Conservation (phyloP, 2,797 vertebrate species). For the Lepilemur septentrionalis region DNA sequence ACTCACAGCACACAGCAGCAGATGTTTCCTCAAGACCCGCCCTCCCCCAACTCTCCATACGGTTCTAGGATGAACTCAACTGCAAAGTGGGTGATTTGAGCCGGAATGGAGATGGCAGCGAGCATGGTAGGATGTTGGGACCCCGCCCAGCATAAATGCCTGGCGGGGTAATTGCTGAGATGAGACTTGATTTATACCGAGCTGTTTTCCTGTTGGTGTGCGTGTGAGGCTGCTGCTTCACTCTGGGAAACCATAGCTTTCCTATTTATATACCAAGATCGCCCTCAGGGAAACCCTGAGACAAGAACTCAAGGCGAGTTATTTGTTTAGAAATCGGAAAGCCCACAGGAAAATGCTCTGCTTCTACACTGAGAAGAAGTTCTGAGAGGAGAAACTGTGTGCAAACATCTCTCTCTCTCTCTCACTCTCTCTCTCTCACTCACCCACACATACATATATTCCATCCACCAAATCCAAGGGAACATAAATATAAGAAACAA, state of each 20-base stretch:
- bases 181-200: conserved; percentile 76
- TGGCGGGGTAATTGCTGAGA: conserved; percentile 76
- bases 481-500: conserved; percentile 36
- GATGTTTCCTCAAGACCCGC: not conserved
- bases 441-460: not conserved
- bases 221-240: not conserved
- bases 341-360: not conserved
- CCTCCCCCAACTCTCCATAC: not conserved
- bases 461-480: not conserved
- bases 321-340: conserved; percentile 28
- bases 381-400: not conserved
- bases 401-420: not conserved
- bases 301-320: not conserved
- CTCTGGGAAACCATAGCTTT: not conserved
- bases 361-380: not conserved
- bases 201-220: conserved; percentile 42
- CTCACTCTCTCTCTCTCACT: not conserved
- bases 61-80: conserved; percentile 74
- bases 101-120: conserved; percentile 79
- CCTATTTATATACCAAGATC: not conserved
- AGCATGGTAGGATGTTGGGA: conserved; percentile 75
- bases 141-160: conserved; percentile 80
- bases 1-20: not conserved
- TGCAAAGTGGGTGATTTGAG: conserved; percentile 79
- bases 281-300: not conserved